phyloP scores from a whole-genome alignment of 2,797 vertebrate genomes.

The Chelonia mydas region DNA sequence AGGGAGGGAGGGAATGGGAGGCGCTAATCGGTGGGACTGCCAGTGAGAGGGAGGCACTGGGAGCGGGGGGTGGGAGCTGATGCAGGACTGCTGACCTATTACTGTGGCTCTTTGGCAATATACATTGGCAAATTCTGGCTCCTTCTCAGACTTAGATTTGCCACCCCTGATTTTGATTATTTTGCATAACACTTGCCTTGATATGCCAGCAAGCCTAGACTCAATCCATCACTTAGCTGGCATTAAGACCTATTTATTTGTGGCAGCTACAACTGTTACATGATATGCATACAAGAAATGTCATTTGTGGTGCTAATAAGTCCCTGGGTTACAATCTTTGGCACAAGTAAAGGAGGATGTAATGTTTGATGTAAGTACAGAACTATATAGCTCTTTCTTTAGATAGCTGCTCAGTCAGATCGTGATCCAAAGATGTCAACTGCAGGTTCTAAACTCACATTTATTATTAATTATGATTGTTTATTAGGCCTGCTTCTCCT shows the following conservation, averaged over 20 bases:
- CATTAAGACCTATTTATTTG: constrained; percentile 2
- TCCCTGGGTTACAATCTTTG: neutral
- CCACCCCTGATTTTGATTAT: neutral
- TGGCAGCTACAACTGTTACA: neutral
- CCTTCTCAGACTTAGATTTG: too few species aligned
- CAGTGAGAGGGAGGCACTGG: too few species aligned
- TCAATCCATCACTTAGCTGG: constrained; percentile 3
- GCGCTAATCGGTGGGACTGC: too few species aligned
- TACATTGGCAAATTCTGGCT: too few species aligned
- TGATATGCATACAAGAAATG: constrained; percentile 11
- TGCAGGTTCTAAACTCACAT: constrained; percentile 13
- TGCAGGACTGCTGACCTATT: too few species aligned
- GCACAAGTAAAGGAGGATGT: constrained; percentile 5
- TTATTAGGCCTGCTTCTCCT: constrained; percentile 31
- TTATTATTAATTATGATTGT: constrained; percentile 47
- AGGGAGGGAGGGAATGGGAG: too few species aligned
- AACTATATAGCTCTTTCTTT: neutral
- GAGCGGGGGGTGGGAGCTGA: too few species aligned
- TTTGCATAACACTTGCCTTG: neutral
- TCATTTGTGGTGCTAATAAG: constrained; percentile 17
- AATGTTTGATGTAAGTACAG: constrained; percentile 43
- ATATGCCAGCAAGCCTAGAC: neutral
- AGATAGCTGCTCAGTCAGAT: constrained; percentile 5
- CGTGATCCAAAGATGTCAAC: constrained; percentile 27
- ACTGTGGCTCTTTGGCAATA: too few species aligned